Base-by-base conservation (phyloP, 2,797 vertebrate genomes). In the Pseudomugil gertrudae region DNA sequence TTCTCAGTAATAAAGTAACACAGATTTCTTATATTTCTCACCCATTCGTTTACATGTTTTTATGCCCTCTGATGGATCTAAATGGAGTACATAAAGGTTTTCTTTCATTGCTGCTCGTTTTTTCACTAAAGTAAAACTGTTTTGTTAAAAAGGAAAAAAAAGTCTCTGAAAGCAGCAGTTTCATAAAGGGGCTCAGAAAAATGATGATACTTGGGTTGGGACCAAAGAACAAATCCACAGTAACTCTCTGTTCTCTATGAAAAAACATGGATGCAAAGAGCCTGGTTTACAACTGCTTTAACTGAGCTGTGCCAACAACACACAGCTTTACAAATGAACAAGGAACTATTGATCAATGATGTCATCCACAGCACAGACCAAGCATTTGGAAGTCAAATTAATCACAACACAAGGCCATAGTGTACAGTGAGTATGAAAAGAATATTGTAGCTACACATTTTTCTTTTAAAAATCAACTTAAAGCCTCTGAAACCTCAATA, bases 351-450 rank as follows among this genome's bases (percentile, higher is more conserved):
- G 78, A 78, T 78, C 40, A 24, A 33, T 45, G 60, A 63, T 71
- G 50, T 43, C 65, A 67, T 43, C 45, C 13, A 8, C 15, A 9
- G 45, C 38, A 57, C 24, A 24, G 30, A 36, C 19, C 26, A 29
- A 50, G 11, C 52, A 81, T 81, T 76, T 84, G 83, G 48, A 57
- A 83, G 78, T 79, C 81, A 84, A 86, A 79, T 72, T 38, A 2
- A 64, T 4, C 2, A 9, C 4, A 66, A 57, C 30, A 72, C 15
- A 27, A 26, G 30, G 61, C 56, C 21, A 47, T 1, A 56, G 13
- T 29, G 33, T 57, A 33, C 54, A 60, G 26, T 26, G 13, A 35
- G 9, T 11, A 21, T 56, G 57, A 57, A 52, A 38, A 57, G 9
- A 26, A 24, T 33, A 50, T 19, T 21, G 6, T 21, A 40, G 19